These are phyloP conservation scores for Caradrina kadenii DNA, from an alignment of 2,888 invertebrate genomes.

Conservation along the genomic window DNA sequence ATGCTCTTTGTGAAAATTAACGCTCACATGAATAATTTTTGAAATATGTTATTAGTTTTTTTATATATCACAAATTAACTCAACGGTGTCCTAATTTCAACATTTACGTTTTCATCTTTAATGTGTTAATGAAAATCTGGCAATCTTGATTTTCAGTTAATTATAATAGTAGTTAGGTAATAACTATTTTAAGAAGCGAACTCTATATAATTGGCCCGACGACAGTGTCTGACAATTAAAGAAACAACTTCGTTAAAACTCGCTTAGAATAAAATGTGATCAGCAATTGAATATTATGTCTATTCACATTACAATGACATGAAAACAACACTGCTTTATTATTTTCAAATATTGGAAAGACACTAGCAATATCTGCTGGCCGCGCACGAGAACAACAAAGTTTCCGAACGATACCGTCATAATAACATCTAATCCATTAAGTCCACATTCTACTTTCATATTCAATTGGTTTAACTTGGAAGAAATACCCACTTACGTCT, in stretches of 20 bases:
- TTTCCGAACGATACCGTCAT: not conserved
- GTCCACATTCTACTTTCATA: not conserved
- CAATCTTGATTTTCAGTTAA: constrained; percentile 2
- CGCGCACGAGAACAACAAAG: not conserved
- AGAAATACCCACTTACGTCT: not conserved
- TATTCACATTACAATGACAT: not conserved
- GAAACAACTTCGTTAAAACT: constrained; percentile 8
- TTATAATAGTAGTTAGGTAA: constrained; percentile 5
- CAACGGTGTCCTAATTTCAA: not conserved
- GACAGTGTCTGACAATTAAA: constrained; percentile 25
- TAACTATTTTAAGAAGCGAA: constrained; percentile 15
- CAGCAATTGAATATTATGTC: not conserved
- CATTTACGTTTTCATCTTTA: not conserved
- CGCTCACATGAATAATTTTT: not conserved
- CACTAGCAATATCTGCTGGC: not conserved
- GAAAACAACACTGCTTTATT: not conserved
- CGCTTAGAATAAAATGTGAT: not conserved
- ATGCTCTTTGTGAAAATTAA: not conserved
- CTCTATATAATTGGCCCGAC: constrained; percentile 32
- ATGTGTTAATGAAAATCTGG: constrained; percentile 5
- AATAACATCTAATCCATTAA: not conserved
- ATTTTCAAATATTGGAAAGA: not conserved
- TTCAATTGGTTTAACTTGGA: too few species aligned
- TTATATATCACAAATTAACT: not conserved
- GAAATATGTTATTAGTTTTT: not conserved